A percentile compares a stretch with the other conserved stretches of the same genome.
These are phyloP conservation scores for Mastigias papua DNA, from an alignment of 30 jellyfish, hydroid and myxozoan species.

Conservation along the genomic window DNA sequence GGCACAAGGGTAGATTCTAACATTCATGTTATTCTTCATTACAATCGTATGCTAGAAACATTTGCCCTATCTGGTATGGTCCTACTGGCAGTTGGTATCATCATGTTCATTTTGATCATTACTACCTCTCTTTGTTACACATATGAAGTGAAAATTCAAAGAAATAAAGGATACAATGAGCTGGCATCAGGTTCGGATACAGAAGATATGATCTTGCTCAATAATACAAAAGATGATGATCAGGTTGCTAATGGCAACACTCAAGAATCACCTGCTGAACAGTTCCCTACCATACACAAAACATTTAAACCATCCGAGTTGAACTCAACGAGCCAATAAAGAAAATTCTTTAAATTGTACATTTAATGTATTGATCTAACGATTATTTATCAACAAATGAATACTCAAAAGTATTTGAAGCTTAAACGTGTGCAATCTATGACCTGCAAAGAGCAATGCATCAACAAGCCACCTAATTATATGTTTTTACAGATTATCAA, in stretches of 20 bases:
- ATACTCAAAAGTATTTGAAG: too few species aligned
- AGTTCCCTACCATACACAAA: conserved; percentile 53
- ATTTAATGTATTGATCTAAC: too few species aligned
- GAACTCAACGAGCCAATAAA: not conserved
- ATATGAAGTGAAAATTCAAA: conserved; percentile 44
- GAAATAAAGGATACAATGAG: conserved; percentile 41
- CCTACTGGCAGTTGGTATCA: conserved; percentile 61
- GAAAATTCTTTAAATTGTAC: not conserved
- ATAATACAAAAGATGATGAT: not conserved
- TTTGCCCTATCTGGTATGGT: conserved; percentile 76
- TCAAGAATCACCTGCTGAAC: conserved; percentile 68
- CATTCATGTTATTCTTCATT: conserved; percentile 17
- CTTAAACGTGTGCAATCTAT: too few species aligned
- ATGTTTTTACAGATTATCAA: too few species aligned
- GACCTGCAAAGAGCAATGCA: too few species aligned
- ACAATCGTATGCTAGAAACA: conserved; percentile 66
- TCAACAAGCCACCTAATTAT: too few species aligned
- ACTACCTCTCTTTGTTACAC: conserved; percentile 57
- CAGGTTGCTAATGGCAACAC: conserved; percentile 63
- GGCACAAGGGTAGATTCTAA: conserved; percentile 7
- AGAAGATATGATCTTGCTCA: conserved; percentile 9
- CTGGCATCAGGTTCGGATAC: conserved; percentile 62
- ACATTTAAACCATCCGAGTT: conserved; percentile 45
- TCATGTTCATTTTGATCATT: conserved; percentile 45
- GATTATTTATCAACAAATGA: too few species aligned